Conservation (phyloP, 2,113 vertebrate genomes). For the Lonchura striata region DNA sequence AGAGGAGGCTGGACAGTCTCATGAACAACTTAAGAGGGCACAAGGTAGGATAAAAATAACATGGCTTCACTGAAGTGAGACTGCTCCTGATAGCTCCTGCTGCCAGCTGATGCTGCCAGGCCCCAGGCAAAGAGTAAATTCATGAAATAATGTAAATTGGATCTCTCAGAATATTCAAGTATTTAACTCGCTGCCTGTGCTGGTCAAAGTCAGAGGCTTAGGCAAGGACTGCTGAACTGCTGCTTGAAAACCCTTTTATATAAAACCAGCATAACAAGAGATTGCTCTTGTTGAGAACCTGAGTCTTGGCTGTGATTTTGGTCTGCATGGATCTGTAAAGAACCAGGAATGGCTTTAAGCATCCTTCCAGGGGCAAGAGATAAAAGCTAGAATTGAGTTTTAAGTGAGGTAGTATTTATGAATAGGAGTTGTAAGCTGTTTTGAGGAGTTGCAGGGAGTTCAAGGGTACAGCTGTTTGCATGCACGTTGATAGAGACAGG, state of each 20-base stretch:
- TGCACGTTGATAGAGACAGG: background rate
- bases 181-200: background rate
- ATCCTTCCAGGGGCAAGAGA: background rate
- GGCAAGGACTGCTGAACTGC: background rate
- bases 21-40: background rate
- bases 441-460: background rate
- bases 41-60: background rate
- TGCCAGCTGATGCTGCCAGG: background rate
- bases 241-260: background rate
- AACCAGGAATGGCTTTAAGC: background rate
- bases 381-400: background rate
- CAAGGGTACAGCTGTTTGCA: conserved; percentile 1
- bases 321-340: background rate
- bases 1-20: background rate
- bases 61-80: background rate
- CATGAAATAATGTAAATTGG: background rate
- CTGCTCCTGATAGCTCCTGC: background rate
- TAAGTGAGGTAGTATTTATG: background rate
- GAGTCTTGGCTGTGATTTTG: background rate
- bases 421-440: background rate
- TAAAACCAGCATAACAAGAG: background rate
- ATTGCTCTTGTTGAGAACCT: background rate
- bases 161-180: background rate
- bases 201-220: background rate
- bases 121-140: background rate